Percentiles rank a stretch among this genome's conserved stretches.
phyloP scores from a whole-genome alignment of 92 coral and sea anemone species.

The Nematostella vectensis region DNA sequence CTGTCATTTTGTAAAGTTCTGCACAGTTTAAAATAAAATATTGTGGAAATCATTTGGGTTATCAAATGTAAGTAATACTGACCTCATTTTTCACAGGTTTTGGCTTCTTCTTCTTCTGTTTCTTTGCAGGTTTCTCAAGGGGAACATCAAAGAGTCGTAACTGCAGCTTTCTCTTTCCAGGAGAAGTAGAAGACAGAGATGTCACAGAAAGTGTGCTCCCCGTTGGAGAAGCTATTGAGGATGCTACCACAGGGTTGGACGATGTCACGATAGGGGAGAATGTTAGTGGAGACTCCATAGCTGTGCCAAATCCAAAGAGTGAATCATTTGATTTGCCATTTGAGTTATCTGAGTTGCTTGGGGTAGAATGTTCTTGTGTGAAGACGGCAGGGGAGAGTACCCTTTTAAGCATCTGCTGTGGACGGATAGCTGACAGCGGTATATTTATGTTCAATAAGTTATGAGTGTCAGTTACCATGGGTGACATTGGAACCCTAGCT shows the following conservation, averaged over 20 bases:
- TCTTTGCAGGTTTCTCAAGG: conserved; percentile 25
- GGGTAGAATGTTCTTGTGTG: conserved; percentile 27
- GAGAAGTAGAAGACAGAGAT: conserved; percentile 18
- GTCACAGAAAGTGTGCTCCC: conserved; percentile 16
- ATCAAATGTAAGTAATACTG: too few relatives aligned
- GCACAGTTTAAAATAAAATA: too few relatives aligned
- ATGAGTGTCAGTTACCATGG: conserved; percentile 15
- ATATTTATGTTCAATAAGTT: background rate
- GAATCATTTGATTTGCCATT: conserved; percentile 27
- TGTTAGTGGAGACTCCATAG: conserved; percentile 15
- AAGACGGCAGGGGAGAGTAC: background rate
- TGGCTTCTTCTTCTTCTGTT: conserved; percentile 20
- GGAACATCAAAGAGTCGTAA: conserved; percentile 28
- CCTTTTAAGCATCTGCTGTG: background rate
- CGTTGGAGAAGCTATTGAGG: conserved; percentile 2
- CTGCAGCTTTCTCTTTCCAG: conserved; percentile 27
- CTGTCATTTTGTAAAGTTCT: too few relatives aligned
- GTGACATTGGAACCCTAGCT: conserved; percentile 14
- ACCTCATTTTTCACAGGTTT: conserved; percentile 16
- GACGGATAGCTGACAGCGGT: conserved; percentile 8
- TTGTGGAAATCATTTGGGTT: too few relatives aligned
- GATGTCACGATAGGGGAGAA: conserved; percentile 16
- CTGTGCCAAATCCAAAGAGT: conserved; percentile 20
- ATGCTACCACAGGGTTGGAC: background rate
- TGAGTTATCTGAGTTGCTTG: conserved; percentile 5